Evolutionary conservation across 2,797 vertebrate species (phyloP), one percentile per base, ranked within the genome.

Genomic region (Takifugu rubripes): DNA sequence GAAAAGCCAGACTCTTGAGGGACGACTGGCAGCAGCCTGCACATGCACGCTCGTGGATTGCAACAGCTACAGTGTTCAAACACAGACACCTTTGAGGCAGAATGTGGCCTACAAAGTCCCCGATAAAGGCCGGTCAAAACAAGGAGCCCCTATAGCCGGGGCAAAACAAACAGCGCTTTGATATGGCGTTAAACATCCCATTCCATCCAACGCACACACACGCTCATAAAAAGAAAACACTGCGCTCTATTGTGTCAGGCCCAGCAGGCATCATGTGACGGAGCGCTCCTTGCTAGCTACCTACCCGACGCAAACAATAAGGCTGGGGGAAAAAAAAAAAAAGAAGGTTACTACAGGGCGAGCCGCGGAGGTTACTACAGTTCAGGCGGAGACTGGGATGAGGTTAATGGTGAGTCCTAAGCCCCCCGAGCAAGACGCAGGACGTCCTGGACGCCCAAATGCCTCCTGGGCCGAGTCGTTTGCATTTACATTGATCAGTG

Each of bases 171-270:
- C 84, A 79, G 56, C 1, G 80, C 85, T 88, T 89, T 90, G 88
- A 88, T 88, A 85, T 83, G 84, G 85, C 79, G 85, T 87, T 82
- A 82, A 85, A 88, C 85, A 87, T 86, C 82, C 87, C 84, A 82
- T 77, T 83, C 75, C 73, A 76, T 66, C 68, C 58, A 64, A 70
- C 63, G 33, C 42, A 45, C 56, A 58, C 58, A 16, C 60, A 26
- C 62, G 60, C 68, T 74, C 66, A 73, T 68, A 80, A 71, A 40
- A 40, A 14, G 36, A 40, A 40, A 40, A 86, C 80, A 85, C 66
- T 40, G 64, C 3, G 21, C 57, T 67, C 82, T 61, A 89, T 88
- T 89, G 88, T 90, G 77, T 85, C 79, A 72, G 61, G 73, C 85
- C 68, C 87, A 85, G 89, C 86, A 82, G 84, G 87, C 52, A 0